These are phyloP conservation scores for Platysternon megacephalum DNA, from an alignment of 2,113 vertebrate species.

Conservation along the genomic window DNA sequence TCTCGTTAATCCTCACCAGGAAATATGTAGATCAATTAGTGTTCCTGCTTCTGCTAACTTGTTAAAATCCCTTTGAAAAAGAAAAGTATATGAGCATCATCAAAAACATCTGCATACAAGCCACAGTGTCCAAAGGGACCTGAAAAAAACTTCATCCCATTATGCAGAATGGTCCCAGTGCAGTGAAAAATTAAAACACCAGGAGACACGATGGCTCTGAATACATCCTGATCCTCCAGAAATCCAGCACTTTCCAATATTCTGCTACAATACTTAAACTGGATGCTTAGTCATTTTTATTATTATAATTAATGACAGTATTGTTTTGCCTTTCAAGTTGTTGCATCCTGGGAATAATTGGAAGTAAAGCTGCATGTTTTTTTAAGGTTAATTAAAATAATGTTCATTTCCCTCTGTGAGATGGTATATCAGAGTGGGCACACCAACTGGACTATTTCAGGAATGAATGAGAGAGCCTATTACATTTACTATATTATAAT, in stretches of 20 bases:
- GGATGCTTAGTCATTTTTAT: conserved; percentile 6
- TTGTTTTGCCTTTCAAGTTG: not conserved
- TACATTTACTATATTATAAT: not conserved
- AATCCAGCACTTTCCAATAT: not conserved
- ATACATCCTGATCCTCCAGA: not conserved
- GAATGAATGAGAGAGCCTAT: conserved; percentile 5
- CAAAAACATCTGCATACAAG: not conserved
- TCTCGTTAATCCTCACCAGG: conserved; percentile 33
- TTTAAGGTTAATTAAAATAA: conserved; percentile 15
- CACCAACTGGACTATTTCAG: not conserved
- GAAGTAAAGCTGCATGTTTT: not conserved
- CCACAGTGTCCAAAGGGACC: not conserved
- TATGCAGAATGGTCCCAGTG: not conserved
- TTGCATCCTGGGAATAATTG: not conserved
- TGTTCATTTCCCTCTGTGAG: not conserved
- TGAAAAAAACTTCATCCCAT: not conserved
- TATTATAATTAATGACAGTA: not conserved
- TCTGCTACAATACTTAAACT: not conserved
- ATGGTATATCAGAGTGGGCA: not conserved
- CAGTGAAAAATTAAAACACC: not conserved
- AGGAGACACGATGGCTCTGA: not conserved
- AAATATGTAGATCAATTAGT: conserved; percentile 25
- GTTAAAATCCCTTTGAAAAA: conserved; percentile 4
- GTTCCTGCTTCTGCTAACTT: not conserved
- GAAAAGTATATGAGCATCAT: not conserved